Evolutionary conservation across 1,140 invertebrate species (phyloP), one percentile per base, ranked within the genome.

Genomic region (Heliconius hewitsoni): DNA sequence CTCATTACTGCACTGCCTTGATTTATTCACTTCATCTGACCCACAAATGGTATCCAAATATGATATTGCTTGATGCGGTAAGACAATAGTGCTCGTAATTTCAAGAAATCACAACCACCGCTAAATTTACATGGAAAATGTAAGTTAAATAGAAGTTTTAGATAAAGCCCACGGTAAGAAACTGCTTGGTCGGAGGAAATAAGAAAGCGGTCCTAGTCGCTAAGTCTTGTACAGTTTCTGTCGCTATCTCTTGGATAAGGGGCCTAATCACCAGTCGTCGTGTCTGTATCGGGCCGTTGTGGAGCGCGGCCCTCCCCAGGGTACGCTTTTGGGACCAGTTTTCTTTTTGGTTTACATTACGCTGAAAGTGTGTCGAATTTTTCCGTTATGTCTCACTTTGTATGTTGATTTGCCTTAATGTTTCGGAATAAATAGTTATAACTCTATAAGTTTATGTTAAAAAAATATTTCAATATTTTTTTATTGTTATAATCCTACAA

Each of bases 201-300:
- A 94, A 91, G 91, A 93, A 93, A 93, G 91, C 86, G 91, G 88
- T 93, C 87, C 90, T 93, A 94, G 93, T 94, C 93, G 91, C 93
- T 94, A 94, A 94, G 93, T 94, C 93, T 93, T 93, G 91, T 89
- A 94, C 93, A 93, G 90, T 94, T 94, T 94, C 89, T 93, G 90
- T 90, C 93, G 93, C 92, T 94, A 94, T 94, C 93, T 93, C 86
- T 84, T 89, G 93, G 93, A 94, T 94, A 94, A 94, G 93, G 87
- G 90, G 92, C 90, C 93, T 94, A 94, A 94, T 94, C 93, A 93
- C 93, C 92, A 89, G 93, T 90, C 92, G 93, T 93, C 91, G 91
- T 88, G 88, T 90, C 91, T 94, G 92, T 94, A 94, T 94, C 91
- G 91, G 91, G 90, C 85, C 90, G 87, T 83, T 83, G 89, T 87